phyloP scores from a whole-genome alignment of 2,888 invertebrate genomes.

The Nasonovia ribisnigri region DNA sequence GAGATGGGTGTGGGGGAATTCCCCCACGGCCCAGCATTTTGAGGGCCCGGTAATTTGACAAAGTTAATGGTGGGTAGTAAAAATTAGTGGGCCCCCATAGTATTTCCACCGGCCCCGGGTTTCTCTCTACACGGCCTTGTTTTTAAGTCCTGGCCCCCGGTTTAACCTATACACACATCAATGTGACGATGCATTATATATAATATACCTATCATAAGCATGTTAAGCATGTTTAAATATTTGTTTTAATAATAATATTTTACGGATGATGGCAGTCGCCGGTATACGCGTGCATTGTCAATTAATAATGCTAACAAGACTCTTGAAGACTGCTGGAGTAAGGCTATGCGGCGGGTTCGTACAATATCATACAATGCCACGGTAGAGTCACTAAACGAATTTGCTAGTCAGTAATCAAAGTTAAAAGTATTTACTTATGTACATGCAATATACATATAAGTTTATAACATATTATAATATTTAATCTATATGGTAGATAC shows the following conservation, averaged over 20 bases:
- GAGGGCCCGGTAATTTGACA: too few relatives aligned
- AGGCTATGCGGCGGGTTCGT: background rate
- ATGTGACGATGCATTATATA: background rate
- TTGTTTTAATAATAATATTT: background rate
- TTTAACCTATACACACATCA: background rate
- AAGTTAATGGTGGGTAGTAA: too few relatives aligned
- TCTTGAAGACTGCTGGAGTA: background rate
- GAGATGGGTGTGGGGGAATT: too few relatives aligned
- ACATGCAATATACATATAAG: background rate
- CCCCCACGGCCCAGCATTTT: too few relatives aligned
- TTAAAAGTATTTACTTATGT: background rate
- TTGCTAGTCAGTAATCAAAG: background rate
- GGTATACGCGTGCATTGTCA: background rate
- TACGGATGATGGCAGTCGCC: background rate
- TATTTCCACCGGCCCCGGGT: too few relatives aligned
- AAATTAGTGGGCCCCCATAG: too few relatives aligned
- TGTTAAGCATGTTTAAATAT: background rate
- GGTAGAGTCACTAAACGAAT: background rate
- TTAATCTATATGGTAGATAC: background rate
- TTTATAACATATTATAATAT: background rate
- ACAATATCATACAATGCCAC: background rate
- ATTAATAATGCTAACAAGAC: background rate
- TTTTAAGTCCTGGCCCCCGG: background rate
- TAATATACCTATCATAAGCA: background rate
- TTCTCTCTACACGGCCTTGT: too few relatives aligned